A percentile compares a stretch with the other conserved stretches of the same genome.
Conservation (phyloP, 1,140 invertebrate genomes). For the Arctopsyche grandis region DNA sequence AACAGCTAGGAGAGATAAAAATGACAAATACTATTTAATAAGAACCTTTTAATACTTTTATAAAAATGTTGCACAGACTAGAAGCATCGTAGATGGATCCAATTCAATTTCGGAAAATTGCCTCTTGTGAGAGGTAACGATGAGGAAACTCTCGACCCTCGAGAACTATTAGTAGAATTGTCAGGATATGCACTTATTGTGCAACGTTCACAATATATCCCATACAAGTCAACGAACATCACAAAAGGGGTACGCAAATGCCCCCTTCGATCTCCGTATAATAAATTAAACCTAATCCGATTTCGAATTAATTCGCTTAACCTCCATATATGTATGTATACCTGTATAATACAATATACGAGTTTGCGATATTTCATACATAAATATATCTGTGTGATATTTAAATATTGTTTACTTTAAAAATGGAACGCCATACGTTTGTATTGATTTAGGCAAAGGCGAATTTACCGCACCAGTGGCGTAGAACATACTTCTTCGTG, state of each 20-base stretch:
- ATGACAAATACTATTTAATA: no score
- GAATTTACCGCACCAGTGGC: background rate
- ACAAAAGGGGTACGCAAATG: background rate
- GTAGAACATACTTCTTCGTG: background rate
- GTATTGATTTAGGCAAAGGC: background rate
- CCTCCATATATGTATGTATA: background rate
- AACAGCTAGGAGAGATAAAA: no score
- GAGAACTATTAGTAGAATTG: background rate
- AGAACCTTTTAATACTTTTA: no score
- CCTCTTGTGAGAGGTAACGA: no score
- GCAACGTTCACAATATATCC: background rate
- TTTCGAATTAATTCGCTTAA: background rate
- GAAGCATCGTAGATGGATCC: no score
- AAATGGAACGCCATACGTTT: no score
- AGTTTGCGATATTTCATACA: no score
- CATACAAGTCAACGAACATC: conserved; percentile 4
- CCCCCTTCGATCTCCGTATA: background rate
- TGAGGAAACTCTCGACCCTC: no score
- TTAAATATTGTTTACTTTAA: background rate
- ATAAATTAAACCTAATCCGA: conserved; percentile 7
- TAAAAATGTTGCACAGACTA: no score
- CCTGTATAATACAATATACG: no score
- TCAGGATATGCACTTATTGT: conserved; percentile 4
- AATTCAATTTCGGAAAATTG: no score
- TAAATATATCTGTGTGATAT: background rate